A percentile compares a stretch with the other conserved stretches of the same genome.
Evolutionary conservation across 2,888 invertebrate genomes (phyloP).

Genomic region (Tupiocoris notatus): DNA sequence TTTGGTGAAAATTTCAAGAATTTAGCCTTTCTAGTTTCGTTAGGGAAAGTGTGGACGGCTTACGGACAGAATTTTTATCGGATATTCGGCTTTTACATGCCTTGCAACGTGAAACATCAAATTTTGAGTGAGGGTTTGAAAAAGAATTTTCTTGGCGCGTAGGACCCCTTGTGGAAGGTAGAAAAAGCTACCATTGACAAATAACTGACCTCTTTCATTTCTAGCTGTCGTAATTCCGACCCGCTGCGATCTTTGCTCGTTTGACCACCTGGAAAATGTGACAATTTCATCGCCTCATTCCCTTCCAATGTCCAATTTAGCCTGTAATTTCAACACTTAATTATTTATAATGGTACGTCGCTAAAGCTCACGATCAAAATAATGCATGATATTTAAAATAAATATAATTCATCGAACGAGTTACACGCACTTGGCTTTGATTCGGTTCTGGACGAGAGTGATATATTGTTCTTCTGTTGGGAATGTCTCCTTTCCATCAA

Average conservation of each 20-base stretch:
- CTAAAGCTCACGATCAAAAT: too few species aligned
- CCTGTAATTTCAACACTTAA: too few species aligned
- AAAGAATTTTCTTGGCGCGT: background rate
- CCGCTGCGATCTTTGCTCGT: constrained; percentile 8
- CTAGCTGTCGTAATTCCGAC: constrained; percentile 18
- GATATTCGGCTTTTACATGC: too few species aligned
- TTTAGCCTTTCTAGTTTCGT: too few species aligned
- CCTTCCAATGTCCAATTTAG: constrained; percentile 27
- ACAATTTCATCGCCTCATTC: constrained; percentile 17
- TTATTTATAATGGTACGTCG: too few species aligned
- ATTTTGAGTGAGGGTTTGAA: background rate
- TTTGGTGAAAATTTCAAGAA: too few species aligned
- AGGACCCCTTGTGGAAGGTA: background rate
- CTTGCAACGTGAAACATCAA: too few species aligned
- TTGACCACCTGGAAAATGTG: constrained; percentile 37
- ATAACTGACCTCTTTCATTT: constrained; percentile 34
- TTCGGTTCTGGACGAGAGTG: constrained; percentile 42
- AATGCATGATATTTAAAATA: too few species aligned
- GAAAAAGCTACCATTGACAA: background rate
- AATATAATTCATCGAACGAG: too few species aligned
- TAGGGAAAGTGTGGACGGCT: background rate
- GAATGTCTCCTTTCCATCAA: constrained; percentile 44
- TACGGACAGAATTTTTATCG: too few species aligned
- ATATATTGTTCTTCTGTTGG: constrained; percentile 47
- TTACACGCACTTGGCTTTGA: constrained; percentile 50